Base-by-base conservation (phyloP, 2,888 invertebrate species). In the Epirrita christyi region DNA sequence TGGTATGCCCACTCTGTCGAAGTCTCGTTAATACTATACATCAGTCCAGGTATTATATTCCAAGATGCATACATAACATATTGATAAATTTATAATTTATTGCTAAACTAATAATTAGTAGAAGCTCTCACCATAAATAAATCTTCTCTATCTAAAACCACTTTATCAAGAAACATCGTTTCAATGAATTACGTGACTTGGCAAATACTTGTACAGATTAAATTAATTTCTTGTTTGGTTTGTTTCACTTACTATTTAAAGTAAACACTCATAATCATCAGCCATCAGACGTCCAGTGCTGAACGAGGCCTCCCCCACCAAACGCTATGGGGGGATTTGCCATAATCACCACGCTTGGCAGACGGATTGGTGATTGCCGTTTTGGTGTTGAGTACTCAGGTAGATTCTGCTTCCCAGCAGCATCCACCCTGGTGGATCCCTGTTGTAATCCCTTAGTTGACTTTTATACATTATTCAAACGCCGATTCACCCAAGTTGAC, bases 101-200 rank as follows among this genome's bases (percentile, higher is more conserved):
- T 51, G 37, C 40, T 55, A 41, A 57, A 55, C 58, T 52, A 58
- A 55, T 58, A 61, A 58, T 51, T 55, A 36, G 28, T 51, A 37
- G n/a, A 45, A 55, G 38, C 53, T 63, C 59, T 58, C 58, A 37
- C 55, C 40, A 44, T 58, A 60, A 58, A 60, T 63, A 60, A 60
- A 59, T 59, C 57, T 49, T 53, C 49, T 44, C 45, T 53, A 60
- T 58, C 57, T 55, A 49, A 49, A 55, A 32, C 54, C 59, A 60
- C 55, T 60, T 53, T 52, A 54, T 63, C 58, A 57, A 46, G 49
- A 40, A 51, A 58, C 57, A 60, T 60, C 57, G 58, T 50, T 63
- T 63, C 54, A 54, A 54, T 57, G 59, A 63, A 63, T 60, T 60
- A 58, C 40, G 28, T 32, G 32, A 32, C 32, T 27, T 43, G 9